A percentile compares a stretch with the other conserved stretches of the same genome.
These are phyloP conservation scores for Serrognathus titanus DNA, from an alignment of 2,888 invertebrate genomes.

Conservation along the genomic window DNA sequence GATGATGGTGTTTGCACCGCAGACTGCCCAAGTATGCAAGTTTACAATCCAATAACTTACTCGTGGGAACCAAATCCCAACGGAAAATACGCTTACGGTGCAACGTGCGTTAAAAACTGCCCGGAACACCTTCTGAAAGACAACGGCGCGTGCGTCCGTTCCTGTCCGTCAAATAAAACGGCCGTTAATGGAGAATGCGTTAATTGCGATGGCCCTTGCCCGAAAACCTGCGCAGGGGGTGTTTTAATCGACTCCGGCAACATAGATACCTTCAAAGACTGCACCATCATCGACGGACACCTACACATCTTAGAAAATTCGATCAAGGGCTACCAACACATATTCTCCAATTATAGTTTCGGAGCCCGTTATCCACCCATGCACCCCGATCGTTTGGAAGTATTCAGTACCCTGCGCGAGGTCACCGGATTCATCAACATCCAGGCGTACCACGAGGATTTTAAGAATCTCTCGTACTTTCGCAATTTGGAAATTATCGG, in stretches of 20 bases:
- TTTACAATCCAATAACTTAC: constrained; percentile 87
- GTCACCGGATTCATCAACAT: constrained; percentile 90
- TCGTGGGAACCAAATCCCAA: constrained; percentile 90
- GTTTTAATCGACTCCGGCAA: constrained; percentile 82
- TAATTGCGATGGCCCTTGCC: constrained; percentile 91
- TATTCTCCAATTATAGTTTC: constrained; percentile 76
- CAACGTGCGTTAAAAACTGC: constrained; percentile 94
- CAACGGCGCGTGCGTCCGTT: constrained; percentile 89
- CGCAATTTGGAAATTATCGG: constrained; percentile 91
- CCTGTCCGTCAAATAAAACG: constrained; percentile 86
- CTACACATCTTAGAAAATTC: constrained; percentile 85
- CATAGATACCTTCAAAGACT: constrained; percentile 83
- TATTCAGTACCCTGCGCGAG: constrained; percentile 87
- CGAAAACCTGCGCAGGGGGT: constrained; percentile 84
- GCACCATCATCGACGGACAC: constrained; percentile 92
- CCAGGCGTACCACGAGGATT: constrained; percentile 80
- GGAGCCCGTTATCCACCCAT: constrained; percentile 75
- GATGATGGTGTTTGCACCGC: constrained; percentile 95
- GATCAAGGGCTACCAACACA: constrained; percentile 84
- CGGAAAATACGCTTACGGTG: constrained; percentile 94
- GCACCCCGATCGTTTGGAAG: constrained; percentile 82
- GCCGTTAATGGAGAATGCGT: constrained; percentile 88
- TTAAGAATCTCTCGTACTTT: constrained; percentile 87
- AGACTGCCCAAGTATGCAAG: constrained; percentile 92
- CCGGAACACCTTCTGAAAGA: constrained; percentile 91